These are phyloP conservation scores for Sigmodon hispidus DNA, from an alignment of 2,113 vertebrate species.

Conservation along the genomic window DNA sequence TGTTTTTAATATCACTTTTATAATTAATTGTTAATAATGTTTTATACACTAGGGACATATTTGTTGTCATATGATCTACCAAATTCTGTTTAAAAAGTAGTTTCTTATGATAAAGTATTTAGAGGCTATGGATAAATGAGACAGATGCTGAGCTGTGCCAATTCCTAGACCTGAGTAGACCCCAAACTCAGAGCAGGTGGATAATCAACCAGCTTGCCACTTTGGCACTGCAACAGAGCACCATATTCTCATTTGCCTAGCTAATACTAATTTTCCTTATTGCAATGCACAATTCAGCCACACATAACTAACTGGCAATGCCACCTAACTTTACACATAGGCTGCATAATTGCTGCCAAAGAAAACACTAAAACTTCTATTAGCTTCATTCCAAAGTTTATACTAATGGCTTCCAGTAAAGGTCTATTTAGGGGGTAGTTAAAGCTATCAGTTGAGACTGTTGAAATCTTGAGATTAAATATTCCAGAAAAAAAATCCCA, in stretches of 20 bases:
- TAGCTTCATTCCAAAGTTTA: slow-evolving; percentile 53
- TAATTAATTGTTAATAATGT: slow-evolving; percentile 31
- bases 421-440: slow-evolving; percentile 46
- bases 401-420: slow-evolving; percentile 50
- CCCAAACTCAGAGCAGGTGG: background rate
- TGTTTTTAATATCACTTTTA: background rate
- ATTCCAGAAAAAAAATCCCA: background rate
- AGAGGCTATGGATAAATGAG: background rate
- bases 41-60: background rate
- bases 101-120: background rate
- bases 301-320: slow-evolving; percentile 56
- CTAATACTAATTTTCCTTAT: background rate
- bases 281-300: slow-evolving; percentile 39
- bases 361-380: background rate
- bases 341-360: slow-evolving; percentile 11
- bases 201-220: background rate
- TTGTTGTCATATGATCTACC: background rate
- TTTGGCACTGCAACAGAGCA: background rate
- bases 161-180: background rate
- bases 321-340: slow-evolving; percentile 38
- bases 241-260: background rate
- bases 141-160: background rate
- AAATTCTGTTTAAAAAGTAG: slow-evolving; percentile 43
- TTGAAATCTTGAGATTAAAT: slow-evolving; percentile 8
- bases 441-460: slow-evolving; percentile 24